These are phyloP conservation scores for Tretioscincus oriximinensis DNA, from an alignment of 2,113 vertebrate species.

Conservation along the genomic window DNA sequence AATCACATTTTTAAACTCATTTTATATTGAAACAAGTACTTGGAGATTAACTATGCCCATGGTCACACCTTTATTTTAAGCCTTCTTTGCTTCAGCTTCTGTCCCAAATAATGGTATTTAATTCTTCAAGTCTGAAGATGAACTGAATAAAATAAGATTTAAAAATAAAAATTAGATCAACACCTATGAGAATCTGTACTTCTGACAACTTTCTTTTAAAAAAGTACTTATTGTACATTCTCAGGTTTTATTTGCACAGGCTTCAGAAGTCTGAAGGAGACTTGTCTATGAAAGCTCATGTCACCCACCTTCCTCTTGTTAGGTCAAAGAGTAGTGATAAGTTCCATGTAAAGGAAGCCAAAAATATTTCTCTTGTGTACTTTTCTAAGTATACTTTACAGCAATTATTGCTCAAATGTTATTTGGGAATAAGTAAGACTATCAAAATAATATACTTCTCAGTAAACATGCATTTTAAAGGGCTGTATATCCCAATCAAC, in stretches of 20 bases:
- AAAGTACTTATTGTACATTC: neutral
- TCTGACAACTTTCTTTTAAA: neutral
- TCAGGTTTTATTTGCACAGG: neutral
- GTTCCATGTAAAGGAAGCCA: neutral
- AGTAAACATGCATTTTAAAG: neutral
- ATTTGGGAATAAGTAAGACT: neutral
- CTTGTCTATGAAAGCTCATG: no score
- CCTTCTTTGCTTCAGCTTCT: no score
- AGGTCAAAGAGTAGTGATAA: neutral
- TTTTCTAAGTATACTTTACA: neutral
- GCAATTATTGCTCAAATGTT: neutral
- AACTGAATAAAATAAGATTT: neutral
- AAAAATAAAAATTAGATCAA: neutral
- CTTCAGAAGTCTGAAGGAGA: no score
- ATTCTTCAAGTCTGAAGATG: no score
- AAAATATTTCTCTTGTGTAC: neutral
- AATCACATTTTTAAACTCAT: neutral
- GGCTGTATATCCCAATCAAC: constrained; percentile 18
- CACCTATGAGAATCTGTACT: neutral
- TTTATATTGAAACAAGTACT: neutral
- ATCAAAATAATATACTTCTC: neutral
- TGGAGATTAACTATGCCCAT: neutral
- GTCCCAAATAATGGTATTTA: no score
- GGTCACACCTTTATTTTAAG: no score
- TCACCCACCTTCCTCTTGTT: neutral